These are phyloP conservation scores for Rhimphoctona megacephalus DNA, from an alignment of 2,888 invertebrate genomes.

Conservation along the genomic window DNA sequence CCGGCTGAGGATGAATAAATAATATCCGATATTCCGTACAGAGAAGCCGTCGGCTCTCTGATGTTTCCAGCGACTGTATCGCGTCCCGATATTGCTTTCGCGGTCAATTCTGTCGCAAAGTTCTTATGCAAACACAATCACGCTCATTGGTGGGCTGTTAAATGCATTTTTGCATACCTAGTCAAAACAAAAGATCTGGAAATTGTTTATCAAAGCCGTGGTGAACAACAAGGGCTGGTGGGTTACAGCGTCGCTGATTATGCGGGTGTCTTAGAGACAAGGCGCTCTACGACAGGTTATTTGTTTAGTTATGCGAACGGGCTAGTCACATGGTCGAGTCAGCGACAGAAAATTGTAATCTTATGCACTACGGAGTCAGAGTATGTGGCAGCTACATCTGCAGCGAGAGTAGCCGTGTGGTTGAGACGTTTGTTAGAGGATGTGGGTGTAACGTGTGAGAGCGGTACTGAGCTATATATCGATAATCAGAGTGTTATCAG, in stretches of 20 bases:
- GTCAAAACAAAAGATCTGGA: conserved; percentile 69
- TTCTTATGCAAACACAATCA: background rate
- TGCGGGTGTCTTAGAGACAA: conserved; percentile 75
- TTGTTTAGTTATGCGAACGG: conserved; percentile 72
- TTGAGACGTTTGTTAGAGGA: conserved; percentile 22
- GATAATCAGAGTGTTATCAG: conserved; percentile 33
- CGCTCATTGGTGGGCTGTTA: background rate
- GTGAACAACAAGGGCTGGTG: conserved; percentile 18
- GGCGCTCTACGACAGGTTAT: conserved; percentile 76
- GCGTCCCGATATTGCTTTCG: conserved; percentile 30
- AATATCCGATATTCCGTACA: background rate
- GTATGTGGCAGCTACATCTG: conserved; percentile 72
- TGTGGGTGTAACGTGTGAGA: conserved; percentile 2
- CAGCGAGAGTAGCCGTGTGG: conserved; percentile 25
- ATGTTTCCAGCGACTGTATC: conserved; percentile 23
- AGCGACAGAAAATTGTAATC: conserved; percentile 68
- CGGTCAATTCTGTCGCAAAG: background rate
- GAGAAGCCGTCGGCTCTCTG: conserved; percentile 17
- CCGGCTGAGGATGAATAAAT: background rate
- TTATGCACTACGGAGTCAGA: conserved; percentile 76
- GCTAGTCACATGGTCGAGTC: conserved; percentile 73
- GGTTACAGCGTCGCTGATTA: conserved; percentile 79
- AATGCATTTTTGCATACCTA: conserved; percentile 19
- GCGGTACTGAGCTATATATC: conserved; percentile 7
- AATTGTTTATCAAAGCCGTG: conserved; percentile 68